These are phyloP conservation scores for Cryptus viduatorius DNA, from an alignment of 2,888 invertebrate species.

Conservation along the genomic window DNA sequence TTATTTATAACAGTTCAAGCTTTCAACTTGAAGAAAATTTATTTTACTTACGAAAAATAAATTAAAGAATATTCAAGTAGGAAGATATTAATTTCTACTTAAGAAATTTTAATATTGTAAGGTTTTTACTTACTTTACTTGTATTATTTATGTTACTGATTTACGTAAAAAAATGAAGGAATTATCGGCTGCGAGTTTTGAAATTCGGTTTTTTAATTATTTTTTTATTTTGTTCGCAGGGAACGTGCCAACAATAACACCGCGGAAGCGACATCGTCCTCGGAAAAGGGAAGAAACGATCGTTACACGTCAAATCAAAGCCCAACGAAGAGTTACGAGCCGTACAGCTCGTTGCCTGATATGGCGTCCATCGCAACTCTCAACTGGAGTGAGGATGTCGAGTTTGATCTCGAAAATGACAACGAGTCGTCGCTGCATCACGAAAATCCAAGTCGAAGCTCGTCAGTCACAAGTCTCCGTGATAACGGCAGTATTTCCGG, in stretches of 20 bases:
- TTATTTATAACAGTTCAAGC: too few relatives aligned
- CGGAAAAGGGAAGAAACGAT: constrained; percentile 74
- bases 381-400: constrained; percentile 89
- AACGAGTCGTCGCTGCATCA: constrained; percentile 78
- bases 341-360: constrained; percentile 62
- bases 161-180: background rate
- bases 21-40: too few relatives aligned
- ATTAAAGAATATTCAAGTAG: too few relatives aligned
- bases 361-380: constrained; percentile 54
- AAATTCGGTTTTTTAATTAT: constrained; percentile 12
- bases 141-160: too few relatives aligned
- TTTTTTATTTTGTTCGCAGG: constrained; percentile 67
- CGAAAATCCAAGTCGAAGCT: constrained; percentile 84
- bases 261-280: constrained; percentile 70
- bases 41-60: too few relatives aligned
- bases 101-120: too few relatives aligned
- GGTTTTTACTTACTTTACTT: too few relatives aligned
- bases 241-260: constrained; percentile 72
- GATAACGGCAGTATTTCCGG: constrained; percentile 77
- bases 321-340: constrained; percentile 74
- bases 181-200: constrained; percentile 1
- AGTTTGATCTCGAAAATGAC: constrained; percentile 85
- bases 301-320: constrained; percentile 70
- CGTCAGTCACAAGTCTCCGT: constrained; percentile 86
- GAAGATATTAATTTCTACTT: too few relatives aligned